A percentile compares a stretch with the other conserved stretches of the same genome.
Conservation (phyloP, 2,797 vertebrate genomes). For the Gymnopithys bicolor region DNA sequence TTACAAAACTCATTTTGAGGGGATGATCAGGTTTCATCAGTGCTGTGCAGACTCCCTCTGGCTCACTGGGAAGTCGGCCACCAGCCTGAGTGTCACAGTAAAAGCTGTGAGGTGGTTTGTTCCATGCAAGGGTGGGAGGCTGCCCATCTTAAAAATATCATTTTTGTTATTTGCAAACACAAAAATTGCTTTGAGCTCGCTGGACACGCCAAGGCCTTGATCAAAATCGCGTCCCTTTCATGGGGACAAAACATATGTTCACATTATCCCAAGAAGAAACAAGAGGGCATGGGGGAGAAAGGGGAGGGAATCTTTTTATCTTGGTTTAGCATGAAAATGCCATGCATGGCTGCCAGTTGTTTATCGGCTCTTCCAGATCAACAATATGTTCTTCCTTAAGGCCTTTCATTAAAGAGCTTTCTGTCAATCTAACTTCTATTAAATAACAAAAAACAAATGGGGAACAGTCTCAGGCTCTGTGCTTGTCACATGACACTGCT, state of each 20-base stretch:
- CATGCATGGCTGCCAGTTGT: slow-evolving; percentile 53
- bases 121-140: neutral
- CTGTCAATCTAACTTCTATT: slow-evolving; percentile 37
- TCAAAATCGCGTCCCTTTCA: slow-evolving; percentile 52
- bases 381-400: slow-evolving; percentile 67
- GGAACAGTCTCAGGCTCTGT: neutral
- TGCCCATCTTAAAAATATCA: slow-evolving; percentile 27
- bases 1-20: neutral
- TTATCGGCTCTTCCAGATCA: slow-evolving; percentile 62
- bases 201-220: slow-evolving; percentile 63
- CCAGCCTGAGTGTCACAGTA: neutral
- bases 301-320: slow-evolving; percentile 39
- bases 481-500: slow-evolving; percentile 8
- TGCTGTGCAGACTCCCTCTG: neutral
- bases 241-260: slow-evolving; percentile 53
- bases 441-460: slow-evolving; percentile 69
- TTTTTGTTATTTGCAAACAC: slow-evolving; percentile 39
- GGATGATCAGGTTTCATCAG: neutral
- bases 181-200: slow-evolving; percentile 18
- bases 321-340: slow-evolving; percentile 55
- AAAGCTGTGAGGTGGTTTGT: slow-evolving; percentile 33
- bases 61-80: neutral
- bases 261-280: slow-evolving; percentile 40
- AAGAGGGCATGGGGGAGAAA: neutral
- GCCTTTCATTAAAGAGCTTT: slow-evolving; percentile 29